Evolutionary conservation across 1,140 invertebrate species (phyloP).

Genomic region (Holotrichia oblita): DNA sequence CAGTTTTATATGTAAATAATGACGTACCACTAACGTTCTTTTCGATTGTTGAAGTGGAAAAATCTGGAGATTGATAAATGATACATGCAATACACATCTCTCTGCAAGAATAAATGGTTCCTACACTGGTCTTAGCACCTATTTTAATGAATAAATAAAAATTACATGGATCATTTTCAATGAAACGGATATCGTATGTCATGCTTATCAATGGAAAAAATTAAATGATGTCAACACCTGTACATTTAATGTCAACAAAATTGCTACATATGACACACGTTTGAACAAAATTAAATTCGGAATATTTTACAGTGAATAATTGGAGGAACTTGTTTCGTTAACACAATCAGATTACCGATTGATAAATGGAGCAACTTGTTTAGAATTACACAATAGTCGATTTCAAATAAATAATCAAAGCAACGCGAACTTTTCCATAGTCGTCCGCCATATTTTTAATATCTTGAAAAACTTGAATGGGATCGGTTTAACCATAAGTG

Average conservation of each 20-base stretch:
- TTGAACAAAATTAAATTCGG: background rate
- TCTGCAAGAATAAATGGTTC: constrained; percentile 77
- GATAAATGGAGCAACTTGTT: background rate
- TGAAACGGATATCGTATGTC: constrained; percentile 3
- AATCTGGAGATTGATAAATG: no score
- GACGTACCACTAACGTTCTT: constrained; percentile 78
- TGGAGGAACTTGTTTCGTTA: background rate
- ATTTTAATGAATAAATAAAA: constrained; percentile 52
- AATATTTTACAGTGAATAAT: background rate
- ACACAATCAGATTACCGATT: background rate
- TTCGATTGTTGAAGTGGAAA: constrained; percentile 85
- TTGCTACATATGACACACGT: constrained; percentile 30
- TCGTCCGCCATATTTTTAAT: constrained; percentile 83
- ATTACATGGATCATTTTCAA: constrained; percentile 19
- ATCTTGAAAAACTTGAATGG: constrained; percentile 54
- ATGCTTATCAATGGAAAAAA: background rate
- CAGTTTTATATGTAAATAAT: background rate
- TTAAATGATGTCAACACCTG: constrained; percentile 54
- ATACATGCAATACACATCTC: constrained; percentile 85
- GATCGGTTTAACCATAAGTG: constrained; percentile 51
- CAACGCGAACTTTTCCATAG: constrained; percentile 83
- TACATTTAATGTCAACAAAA: constrained; percentile 52
- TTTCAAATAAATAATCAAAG: no score
- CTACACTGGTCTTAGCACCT: constrained; percentile 87
- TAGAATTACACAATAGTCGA: constrained; percentile 59